Base-by-base conservation (phyloP, 2,888 invertebrate genomes). In the Drosophila paranaensis region DNA sequence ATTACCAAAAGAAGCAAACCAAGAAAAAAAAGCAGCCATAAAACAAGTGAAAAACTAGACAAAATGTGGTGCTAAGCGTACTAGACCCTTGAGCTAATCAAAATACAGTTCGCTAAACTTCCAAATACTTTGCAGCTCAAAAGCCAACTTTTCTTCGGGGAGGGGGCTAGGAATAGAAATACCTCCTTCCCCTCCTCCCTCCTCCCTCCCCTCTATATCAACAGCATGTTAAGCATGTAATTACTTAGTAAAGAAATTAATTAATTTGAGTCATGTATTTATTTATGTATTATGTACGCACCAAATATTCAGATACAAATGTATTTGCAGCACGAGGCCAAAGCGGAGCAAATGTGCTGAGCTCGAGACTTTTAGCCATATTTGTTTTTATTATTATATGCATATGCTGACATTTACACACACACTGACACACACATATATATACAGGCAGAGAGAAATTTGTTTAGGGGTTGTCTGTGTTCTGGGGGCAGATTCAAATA, bases 301-400 rank as follows among this genome's bases (percentile, higher is more conserved):
- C 30, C 55, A 60, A 40, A 63, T 60, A 75, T 60, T 60, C 66
- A 63, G 70, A 74, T 82, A 71, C 80, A 80, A 80, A 80, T 82
- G 74, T 83, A 70, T 82, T 73, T 68, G 43, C 60, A 71, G 37
- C 60, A 62, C 48, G 48, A 39, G 39, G 43, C 33, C 60, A 68
- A 42, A 68, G 69, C 71, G 62, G 45, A 62, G 27, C 42, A 69
- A 87, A 79, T 82, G 75, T 88, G 84, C 84, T 84, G 88, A 84
- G 86, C 68, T 76, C 73, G 76, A 72, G 82, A 72, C 64, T 77
- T 82, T 78, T 82, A 70, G 84, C 64, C 88, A 84, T 84, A 88
- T 84, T 84, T 84, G 86, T 76, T 88, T 88, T 85, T 84, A 84
- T 84, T 84, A 84, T 84, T 84, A 84, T 84, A 84, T 88, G 88